These are phyloP conservation scores for Camptogramma bilineatum DNA, from an alignment of 2,888 invertebrate genomes.

Conservation along the genomic window DNA sequence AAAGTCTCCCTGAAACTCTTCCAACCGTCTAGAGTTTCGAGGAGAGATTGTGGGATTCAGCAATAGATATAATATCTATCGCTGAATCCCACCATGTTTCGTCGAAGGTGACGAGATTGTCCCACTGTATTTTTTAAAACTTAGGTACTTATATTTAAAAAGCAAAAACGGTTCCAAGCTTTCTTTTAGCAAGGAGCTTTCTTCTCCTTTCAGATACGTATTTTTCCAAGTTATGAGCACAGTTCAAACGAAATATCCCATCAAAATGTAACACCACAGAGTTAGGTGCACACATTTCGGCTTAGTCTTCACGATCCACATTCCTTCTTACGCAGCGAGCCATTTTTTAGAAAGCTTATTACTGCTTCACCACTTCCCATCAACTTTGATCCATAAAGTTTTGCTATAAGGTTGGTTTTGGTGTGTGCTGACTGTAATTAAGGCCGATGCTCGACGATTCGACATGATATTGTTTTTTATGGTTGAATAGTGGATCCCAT, in stretches of 20 bases:
- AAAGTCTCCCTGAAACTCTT: no score
- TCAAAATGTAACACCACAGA: conserved; percentile 54
- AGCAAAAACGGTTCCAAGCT: no score
- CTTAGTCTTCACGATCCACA: conserved; percentile 70
- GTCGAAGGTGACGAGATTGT: no score
- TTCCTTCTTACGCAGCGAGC: conserved; percentile 74
- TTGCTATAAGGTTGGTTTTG: conserved; percentile 46
- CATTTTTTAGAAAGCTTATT: conserved; percentile 82
- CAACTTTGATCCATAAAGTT: conserved; percentile 47
- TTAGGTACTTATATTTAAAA: no score
- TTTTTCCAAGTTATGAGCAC: no score
- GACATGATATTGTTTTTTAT: conserved; percentile 82
- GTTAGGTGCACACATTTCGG: conserved; percentile 50
- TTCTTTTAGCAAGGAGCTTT: no score
- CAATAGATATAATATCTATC: no score
- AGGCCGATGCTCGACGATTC: conserved; percentile 71
- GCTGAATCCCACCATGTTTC: no score
- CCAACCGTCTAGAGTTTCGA: no score
- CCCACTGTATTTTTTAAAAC: no score
- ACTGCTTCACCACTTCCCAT: conserved; percentile 41
- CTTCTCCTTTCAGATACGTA: no score
- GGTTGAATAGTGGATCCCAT: conserved; percentile 74
- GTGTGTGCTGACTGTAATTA: conserved; percentile 68
- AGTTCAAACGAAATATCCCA: conserved; percentile 34
- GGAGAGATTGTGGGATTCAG: no score